phyloP scores from a whole-genome alignment of 2,113 vertebrate genomes.

The Rallus limicola region DNA sequence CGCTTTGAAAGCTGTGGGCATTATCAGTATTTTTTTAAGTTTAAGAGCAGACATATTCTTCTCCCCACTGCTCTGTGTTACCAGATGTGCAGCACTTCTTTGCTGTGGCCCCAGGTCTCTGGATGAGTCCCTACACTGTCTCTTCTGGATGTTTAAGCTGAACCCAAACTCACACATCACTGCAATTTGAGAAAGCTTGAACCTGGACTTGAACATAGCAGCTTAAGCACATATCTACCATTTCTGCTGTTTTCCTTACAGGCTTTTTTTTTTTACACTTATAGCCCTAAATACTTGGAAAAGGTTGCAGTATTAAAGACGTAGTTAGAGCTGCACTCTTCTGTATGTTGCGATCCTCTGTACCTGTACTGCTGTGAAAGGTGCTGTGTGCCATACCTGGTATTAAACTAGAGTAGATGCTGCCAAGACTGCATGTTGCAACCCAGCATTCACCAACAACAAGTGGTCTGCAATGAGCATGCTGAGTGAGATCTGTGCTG shows the following conservation, averaged over 20 bases:
- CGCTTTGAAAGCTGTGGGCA: background rate
- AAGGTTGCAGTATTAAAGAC: background rate
- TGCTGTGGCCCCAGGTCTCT: background rate
- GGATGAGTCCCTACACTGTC: fast-evolving
- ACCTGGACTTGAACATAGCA: background rate
- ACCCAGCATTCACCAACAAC: background rate
- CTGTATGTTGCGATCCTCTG: background rate
- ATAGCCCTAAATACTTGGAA: background rate
- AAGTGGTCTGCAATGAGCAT: background rate
- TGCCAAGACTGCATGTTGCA: fast-evolving
- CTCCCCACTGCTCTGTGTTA: fast-evolving
- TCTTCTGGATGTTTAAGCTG: background rate
- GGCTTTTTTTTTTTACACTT: background rate
- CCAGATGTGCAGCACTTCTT: fast-evolving
- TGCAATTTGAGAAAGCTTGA: background rate
- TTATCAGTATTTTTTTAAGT: background rate
- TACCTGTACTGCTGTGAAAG: background rate
- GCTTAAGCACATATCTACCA: background rate
- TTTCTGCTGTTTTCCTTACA: background rate
- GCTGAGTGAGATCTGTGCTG: background rate
- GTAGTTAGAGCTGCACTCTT: background rate
- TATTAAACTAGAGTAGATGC: background rate
- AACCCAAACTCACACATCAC: background rate
- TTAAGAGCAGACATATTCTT: fast-evolving
- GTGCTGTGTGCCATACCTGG: background rate